A percentile compares a stretch with the other conserved stretches of the same genome.
These are phyloP conservation scores for Apis cerana DNA, from an alignment of 1,140 invertebrate genomes.

Conservation along the genomic window DNA sequence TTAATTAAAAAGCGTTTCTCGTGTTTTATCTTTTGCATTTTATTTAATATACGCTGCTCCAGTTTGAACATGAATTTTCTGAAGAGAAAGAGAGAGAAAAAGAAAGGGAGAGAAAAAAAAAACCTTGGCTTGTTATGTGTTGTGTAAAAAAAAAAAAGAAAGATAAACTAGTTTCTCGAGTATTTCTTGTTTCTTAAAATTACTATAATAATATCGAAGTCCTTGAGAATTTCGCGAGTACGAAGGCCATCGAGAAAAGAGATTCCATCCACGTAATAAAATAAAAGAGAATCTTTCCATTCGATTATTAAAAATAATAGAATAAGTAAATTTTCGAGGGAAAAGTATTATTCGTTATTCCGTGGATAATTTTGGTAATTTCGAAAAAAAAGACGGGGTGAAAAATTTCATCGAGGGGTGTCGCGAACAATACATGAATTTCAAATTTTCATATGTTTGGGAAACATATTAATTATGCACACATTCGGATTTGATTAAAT, in stretches of 20 bases:
- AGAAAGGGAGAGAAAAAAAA: too few relatives aligned
- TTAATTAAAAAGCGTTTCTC: slow-evolving; percentile 21
- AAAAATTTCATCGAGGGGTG: not conserved
- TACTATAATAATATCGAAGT: not conserved
- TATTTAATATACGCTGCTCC: not conserved
- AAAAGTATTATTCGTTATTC: too few relatives aligned
- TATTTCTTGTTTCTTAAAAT: slow-evolving; percentile 13
- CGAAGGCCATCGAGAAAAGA: not conserved
- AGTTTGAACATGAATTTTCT: not conserved
- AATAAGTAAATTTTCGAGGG: too few relatives aligned
- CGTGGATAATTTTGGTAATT: not conserved
- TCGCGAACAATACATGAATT: not conserved
- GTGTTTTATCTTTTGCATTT: not conserved
- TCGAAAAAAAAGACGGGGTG: not conserved
- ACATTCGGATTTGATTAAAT: not conserved
- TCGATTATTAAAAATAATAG: not conserved
- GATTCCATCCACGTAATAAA: not conserved
- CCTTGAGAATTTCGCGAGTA: not conserved
- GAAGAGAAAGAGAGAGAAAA: not conserved
- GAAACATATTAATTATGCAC: slow-evolving; percentile 8
- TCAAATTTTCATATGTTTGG: not conserved
- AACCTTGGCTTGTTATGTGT: too few relatives aligned
- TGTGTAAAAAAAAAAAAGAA: not conserved
- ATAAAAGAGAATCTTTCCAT: not conserved
- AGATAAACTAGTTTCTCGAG: not conserved